Evolutionary conservation across 2,888 invertebrate genomes (phyloP), one percentile per base, ranked within the genome.

Genomic region (Sinopyrophorus schimmeli): DNA sequence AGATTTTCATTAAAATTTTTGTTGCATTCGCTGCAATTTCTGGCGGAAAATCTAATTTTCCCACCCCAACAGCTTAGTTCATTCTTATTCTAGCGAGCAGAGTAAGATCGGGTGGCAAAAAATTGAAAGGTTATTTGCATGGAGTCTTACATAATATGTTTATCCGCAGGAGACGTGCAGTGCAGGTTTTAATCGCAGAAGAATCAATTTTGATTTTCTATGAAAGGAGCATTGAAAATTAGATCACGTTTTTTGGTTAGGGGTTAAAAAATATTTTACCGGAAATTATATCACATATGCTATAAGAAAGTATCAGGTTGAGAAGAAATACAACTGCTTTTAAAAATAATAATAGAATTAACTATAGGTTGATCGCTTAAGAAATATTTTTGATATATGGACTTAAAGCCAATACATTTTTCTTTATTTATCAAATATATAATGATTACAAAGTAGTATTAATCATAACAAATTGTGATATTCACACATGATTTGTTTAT

Each of bases 121-220:
- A 52, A 48, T 54, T 47, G 52, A 53, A 54, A 54, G 52, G 54
- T 48, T 54, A 54, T 56, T 57, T 57, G 54, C 54, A 54, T 47
- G 54, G 42, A 47, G 46, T 47, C 44, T 38, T 50, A 57, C 60
- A 65, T 70, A 68, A 69, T 67, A 66, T 65, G 63, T 69, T 69
- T 68, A 69, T 66, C 67, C 65, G 57, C 61, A 57, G 64, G 63
- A 61, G 65, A 54, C 63, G 59, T 58, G 63, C 66, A 61, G 61
- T 64, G 66, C 61, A 63, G 63, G 65, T 69, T 70, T 71, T 71
- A 72, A 72, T 71, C 69, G 67, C 59, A 54, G 62, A 71, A 71
- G 71, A 73, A 73, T 72, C 68, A 71, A 69, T 73, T 72, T 72
- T 73, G 71, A 73, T 72, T 72, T 73, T 71, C 67, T 69, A 72